These are phyloP conservation scores for Atherinomorus stipes DNA, from an alignment of 2,113 vertebrate genomes.

Conservation along the genomic window DNA sequence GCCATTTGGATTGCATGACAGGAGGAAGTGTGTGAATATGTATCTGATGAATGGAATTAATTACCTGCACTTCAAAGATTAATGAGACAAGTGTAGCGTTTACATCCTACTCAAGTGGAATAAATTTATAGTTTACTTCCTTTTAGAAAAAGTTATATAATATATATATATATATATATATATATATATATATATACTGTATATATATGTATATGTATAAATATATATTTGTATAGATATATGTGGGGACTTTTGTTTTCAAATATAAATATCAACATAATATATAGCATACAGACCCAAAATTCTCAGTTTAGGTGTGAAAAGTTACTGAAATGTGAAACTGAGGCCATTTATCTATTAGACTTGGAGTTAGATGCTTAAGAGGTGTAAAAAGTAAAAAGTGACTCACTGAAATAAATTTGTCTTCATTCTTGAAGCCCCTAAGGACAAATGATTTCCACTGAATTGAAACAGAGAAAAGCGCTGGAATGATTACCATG, in stretches of 20 bases:
- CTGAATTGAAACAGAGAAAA: constrained; percentile 43
- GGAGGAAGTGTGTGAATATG: background rate
- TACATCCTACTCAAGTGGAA: background rate
- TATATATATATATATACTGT: background rate
- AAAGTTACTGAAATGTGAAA: background rate
- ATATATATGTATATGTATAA: too few species aligned
- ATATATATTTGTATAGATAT: too few species aligned
- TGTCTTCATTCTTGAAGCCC: constrained; percentile 4
- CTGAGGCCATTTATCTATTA: background rate
- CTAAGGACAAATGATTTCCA: constrained; percentile 29
- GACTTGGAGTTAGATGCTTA: background rate
- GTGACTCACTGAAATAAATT: background rate
- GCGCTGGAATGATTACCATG: constrained; percentile 13
- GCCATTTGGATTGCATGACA: constrained; percentile 15
- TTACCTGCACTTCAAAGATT: constrained; percentile 24
- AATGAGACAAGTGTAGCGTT: constrained; percentile 9
- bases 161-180: too few species aligned
- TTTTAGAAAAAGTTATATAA: background rate
- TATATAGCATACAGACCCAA: background rate
- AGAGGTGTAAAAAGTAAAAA: background rate
- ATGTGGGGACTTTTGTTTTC: too few species aligned
- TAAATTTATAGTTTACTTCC: background rate
- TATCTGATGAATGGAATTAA: constrained; percentile 22
- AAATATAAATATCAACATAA: background rate
- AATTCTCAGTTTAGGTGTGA: background rate